Base-by-base conservation (phyloP, 2,888 invertebrate species). In the Corbicula japonica region DNA sequence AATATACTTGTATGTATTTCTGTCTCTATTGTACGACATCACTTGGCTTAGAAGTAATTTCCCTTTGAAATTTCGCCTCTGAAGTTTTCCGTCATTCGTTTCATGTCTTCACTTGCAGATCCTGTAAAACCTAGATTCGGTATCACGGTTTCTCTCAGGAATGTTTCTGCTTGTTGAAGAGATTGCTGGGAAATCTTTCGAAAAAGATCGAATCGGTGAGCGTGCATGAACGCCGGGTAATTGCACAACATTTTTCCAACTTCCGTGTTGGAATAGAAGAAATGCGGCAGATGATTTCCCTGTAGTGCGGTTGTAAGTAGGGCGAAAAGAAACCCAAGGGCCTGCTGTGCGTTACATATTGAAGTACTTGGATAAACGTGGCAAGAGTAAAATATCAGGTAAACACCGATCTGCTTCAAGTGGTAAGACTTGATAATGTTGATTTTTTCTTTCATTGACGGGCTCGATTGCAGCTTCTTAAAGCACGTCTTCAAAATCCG, bases 401-500 rank as follows among this genome's bases (percentile, higher is more conserved):
- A n/a, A n/a, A n/a, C n/a, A n/a, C n/a, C n/a, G n/a, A n/a, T n/a
- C n/a, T n/a, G n/a, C 48, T 80, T 80, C 62, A 80, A 35, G 41
- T 72, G 68, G 48, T 80, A 80, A 2, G 80, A 80, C 26, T 66
- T 65, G 50, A 80, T 46, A 18, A 80, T 68, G 10, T 68, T 69
- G 1, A 41, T n/a, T n/a, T n/a, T n/a, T n/a, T n/a, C n/a, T n/a
- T n/a, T n/a, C n/a, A n/a, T n/a, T n/a, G n/a, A n/a, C n/a, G n/a
- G n/a, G n/a, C n/a, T n/a, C n/a, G n/a, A n/a, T n/a, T n/a, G n/a
- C n/a, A n/a, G n/a, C 56, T 58, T 80, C 12, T 46, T 35, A 52
- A 79, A 69, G 58, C 79, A 83, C 5, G 84, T 76, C 50, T 87
- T 87, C 32, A 87, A 32, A 12, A 87, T 76, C 18, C 84, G 75